Evolutionary conservation across 2,113 vertebrate genomes (phyloP).

Genomic region (Lipotes vexillifer): DNA sequence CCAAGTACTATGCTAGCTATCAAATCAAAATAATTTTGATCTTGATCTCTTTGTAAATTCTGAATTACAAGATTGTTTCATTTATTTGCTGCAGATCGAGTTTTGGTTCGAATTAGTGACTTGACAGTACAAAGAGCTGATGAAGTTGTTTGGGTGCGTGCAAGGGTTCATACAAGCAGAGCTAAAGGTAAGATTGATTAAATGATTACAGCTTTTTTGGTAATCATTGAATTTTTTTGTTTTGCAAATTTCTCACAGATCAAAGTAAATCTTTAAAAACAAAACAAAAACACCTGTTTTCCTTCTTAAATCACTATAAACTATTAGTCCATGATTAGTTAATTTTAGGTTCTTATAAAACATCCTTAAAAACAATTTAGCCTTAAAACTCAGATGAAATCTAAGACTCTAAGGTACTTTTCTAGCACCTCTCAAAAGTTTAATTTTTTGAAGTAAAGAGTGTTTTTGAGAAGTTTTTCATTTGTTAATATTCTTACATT

Average conservation of each 20-base stretch:
- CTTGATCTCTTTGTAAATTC: background rate
- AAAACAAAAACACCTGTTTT: background rate
- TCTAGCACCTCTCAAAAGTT: conserved; percentile 11
- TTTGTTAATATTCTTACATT: background rate
- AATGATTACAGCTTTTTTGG: background rate
- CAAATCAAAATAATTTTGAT: background rate
- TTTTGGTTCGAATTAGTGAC: conserved; percentile 89
- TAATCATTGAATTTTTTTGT: background rate
- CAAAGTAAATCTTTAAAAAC: conserved; percentile 13
- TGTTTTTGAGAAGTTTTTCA: background rate
- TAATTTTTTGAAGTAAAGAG: background rate
- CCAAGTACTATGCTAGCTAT: background rate
- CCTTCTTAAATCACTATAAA: conserved; percentile 4
- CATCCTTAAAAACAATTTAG: background rate
- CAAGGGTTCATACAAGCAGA: conserved; percentile 97
- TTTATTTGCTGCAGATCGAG: conserved; percentile 84
- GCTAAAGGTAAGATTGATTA: conserved; percentile 92
- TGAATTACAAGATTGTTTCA: conserved; percentile 15
- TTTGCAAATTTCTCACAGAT: background rate
- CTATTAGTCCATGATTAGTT: background rate
- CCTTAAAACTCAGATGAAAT: background rate
- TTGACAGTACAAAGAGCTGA: conserved; percentile 89
- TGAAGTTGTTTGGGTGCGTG: conserved; percentile 94
- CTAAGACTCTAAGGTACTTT: background rate
- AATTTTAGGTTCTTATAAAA: background rate